phyloP scores from a whole-genome alignment of 35 echinoderm and acorn worm species.

The Acanthaster planci region DNA sequence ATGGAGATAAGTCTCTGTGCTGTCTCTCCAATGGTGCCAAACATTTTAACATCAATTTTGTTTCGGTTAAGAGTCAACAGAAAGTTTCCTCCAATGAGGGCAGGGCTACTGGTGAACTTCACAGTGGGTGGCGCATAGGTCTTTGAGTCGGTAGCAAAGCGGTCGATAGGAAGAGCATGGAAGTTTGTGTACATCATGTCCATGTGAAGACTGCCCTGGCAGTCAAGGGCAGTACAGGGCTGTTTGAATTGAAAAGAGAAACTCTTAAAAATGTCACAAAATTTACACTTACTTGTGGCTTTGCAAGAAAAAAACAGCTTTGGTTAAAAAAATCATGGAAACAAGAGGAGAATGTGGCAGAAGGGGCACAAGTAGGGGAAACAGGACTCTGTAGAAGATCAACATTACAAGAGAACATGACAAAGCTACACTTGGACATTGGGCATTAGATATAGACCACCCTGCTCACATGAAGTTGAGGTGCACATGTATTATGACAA shows the following conservation, averaged over 20 bases:
- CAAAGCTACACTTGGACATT: too few relatives aligned
- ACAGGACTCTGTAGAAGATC: too few relatives aligned
- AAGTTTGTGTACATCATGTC: slow-evolving; percentile 63
- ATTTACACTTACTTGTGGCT: too few relatives aligned
- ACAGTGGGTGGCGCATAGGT: not conserved
- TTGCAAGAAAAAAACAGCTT: slow-evolving; percentile 23
- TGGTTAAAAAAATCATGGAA: too few relatives aligned
- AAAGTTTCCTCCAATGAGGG: slow-evolving; percentile 51
- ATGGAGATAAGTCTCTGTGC: slow-evolving; percentile 61
- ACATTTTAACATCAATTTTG: slow-evolving; percentile 49
- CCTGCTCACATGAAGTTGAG: too few relatives aligned
- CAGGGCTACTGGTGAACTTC: slow-evolving; percentile 55
- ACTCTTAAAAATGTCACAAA: too few relatives aligned
- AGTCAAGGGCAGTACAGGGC: slow-evolving; percentile 49
- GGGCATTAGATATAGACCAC: too few relatives aligned
- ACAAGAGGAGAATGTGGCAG: too few relatives aligned
- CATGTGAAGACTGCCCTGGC: slow-evolving; percentile 48
- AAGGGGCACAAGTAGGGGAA: too few relatives aligned
- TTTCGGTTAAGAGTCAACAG: slow-evolving; percentile 42
- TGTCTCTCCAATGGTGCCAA: slow-evolving; percentile 34
- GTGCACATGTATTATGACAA: too few relatives aligned
- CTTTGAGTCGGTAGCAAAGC: slow-evolving; percentile 30
- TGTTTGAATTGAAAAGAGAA: slow-evolving; percentile 30
- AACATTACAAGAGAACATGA: too few relatives aligned
- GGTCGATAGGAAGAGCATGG: slow-evolving; percentile 60